Evolutionary conservation across 2,797 vertebrate genomes (phyloP).

Genomic region (Leuciscus waleckii): DNA sequence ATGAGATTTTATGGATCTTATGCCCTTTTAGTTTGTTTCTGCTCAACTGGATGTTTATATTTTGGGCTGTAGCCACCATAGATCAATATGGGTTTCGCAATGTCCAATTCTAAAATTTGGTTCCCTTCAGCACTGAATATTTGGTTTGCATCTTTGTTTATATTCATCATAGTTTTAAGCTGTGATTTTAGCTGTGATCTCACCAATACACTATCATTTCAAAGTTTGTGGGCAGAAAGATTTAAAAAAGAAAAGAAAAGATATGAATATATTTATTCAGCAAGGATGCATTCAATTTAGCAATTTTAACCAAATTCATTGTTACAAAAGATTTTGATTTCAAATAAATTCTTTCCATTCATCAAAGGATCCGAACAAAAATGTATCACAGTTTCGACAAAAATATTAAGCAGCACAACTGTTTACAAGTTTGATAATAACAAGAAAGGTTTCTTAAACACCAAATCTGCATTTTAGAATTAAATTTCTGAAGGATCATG

Average conservation of each 20-base stretch:
- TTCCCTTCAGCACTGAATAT: neutral
- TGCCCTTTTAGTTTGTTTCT: neutral
- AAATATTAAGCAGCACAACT: neutral
- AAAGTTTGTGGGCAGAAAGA: neutral
- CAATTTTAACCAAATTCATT: too few relatives aligned
- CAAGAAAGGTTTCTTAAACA: neutral
- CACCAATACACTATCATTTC: neutral
- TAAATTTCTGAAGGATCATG: neutral
- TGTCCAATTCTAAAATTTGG: neutral
- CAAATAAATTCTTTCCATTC: neutral
- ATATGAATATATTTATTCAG: neutral
- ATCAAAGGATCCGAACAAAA: neutral
- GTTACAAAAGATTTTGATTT: neutral
- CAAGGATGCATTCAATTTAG: neutral
- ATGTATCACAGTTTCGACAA: neutral
- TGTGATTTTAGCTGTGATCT: neutral
- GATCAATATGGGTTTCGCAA: neutral
- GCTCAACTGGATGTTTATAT: constrained; percentile 8
- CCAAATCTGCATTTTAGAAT: neutral
- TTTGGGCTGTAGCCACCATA: neutral
- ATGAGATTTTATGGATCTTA: neutral
- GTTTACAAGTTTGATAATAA: neutral
- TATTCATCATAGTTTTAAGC: neutral
- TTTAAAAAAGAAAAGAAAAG: neutral
- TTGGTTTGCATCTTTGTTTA: neutral